Evolutionary conservation across 2,888 invertebrate genomes (phyloP), one percentile per base, ranked within the genome.

Genomic region (Aricia artaxerxes): DNA sequence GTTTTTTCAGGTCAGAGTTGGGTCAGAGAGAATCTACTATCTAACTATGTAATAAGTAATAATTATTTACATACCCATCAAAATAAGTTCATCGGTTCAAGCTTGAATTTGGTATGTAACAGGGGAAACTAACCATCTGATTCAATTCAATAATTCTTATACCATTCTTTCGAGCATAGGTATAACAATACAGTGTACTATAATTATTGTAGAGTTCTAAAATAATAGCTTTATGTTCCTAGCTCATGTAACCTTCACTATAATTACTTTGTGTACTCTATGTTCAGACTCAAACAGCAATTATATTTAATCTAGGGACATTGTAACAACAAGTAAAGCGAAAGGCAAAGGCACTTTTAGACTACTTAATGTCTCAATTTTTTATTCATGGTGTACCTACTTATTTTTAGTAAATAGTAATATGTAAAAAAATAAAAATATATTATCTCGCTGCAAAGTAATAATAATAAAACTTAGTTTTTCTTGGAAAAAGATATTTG

Each of bases 231-330:
- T 69, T 69, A 35, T 69, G 69, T 35, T 69, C 35, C 35, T 69
- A 69, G 35, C 69, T 69, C 13, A 69, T 13, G 35, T 69, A 69
- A 69, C 69, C 69, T 69, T 35, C 69, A 69, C 35, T 69, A 5
- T 69, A 35, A 35, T 35, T 69, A 69, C 69, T 69, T 69, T 69
- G 69, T 69, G 5, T 6, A 24, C 11, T 69, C 35, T 31, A 69
- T 69, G 69, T 69, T 35, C 35, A 69, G 69, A 35, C 69, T 35
- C 35, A 69, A 69, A 69, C 64, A 64, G 64, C 69, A 35, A 35
- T 35, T 69, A 69, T 13, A 35, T 53, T 69, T 13, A 35, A 35
- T 35, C 11, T 69, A 5, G 24, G 61, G 53, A 1, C 53, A 53
- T 13, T 3, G 53, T 11, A 53, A 24, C 49, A 11, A 53, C 49